Evolutionary conservation across 2,888 invertebrate genomes (phyloP).

Genomic region (Phytoseiulus persimilis): DNA sequence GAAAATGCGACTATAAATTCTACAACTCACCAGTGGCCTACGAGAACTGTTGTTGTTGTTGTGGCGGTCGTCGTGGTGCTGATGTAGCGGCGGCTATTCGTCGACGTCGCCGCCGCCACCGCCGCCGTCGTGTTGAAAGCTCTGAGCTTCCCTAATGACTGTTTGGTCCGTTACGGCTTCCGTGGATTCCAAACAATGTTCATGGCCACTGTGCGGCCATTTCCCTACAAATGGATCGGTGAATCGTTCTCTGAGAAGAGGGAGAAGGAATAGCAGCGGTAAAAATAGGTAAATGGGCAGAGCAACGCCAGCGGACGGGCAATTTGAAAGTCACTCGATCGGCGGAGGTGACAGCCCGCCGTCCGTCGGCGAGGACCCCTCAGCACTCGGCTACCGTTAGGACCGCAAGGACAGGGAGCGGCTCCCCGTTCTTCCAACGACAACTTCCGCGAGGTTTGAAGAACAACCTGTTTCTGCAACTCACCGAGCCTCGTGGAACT

Average conservation of each 20-base stretch:
- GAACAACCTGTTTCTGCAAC: too few species aligned
- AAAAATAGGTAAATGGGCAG: background rate
- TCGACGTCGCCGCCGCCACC: too few species aligned
- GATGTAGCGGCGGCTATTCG: too few species aligned
- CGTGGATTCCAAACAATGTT: background rate
- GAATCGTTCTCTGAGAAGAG: background rate
- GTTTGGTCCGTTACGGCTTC: slow-evolving; percentile 5
- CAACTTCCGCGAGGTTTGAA: too few species aligned
- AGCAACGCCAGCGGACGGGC: background rate
- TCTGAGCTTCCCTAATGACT: background rate
- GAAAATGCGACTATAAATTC: background rate
- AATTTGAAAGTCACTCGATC: background rate
- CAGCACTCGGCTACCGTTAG: too few species aligned
- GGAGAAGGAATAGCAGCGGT: background rate
- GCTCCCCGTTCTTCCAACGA: too few species aligned
- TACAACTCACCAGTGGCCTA: background rate
- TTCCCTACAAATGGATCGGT: background rate
- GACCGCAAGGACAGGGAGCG: too few species aligned
- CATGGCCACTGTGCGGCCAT: background rate
- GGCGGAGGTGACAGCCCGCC: background rate
- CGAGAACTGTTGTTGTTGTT: background rate
- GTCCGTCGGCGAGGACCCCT: too few species aligned
- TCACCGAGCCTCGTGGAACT: too few species aligned
- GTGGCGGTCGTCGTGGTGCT: background rate
- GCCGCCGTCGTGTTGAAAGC: background rate